phyloP scores from a whole-genome alignment of 64 coral and sea anemone genomes.

The Acropora yongei region DNA sequence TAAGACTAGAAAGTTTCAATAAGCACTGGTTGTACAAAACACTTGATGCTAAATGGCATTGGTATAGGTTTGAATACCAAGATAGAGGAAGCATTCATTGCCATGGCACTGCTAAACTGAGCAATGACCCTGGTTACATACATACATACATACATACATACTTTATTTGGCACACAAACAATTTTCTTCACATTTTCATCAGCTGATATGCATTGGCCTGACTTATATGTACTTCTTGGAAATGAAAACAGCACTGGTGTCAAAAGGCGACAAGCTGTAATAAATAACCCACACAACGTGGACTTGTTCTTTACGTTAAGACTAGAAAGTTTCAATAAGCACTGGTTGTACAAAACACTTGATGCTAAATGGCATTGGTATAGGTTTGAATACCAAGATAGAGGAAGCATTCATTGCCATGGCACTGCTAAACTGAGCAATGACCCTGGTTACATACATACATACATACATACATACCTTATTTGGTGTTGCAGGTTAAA shows the following conservation, averaged over 20 bases:
- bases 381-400: neutral
- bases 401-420: neutral
- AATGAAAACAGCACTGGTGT: constrained; percentile 13
- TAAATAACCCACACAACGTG: constrained; percentile 33
- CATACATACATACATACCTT: no score
- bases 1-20: constrained; percentile 37
- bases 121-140: constrained; percentile 1
- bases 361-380: constrained; percentile 3
- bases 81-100: neutral
- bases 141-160: no score
- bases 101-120: constrained; percentile 9
- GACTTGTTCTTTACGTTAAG: constrained; percentile 16
- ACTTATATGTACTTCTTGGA: neutral
- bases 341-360: constrained; percentile 45
- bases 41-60: constrained; percentile 8
- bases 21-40: constrained; percentile 52
- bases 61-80: neutral
- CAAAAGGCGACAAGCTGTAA: constrained; percentile 37
- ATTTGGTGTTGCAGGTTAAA: no score
- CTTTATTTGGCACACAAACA: constrained; percentile 31
- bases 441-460: neutral
- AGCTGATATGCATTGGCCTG: neutral
- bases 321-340: constrained; percentile 45
- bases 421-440: constrained; percentile 14
- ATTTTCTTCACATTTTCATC: constrained; percentile 41